Conservation (phyloP, 64 coral and sea anemone species). For the Montipora efflorescens region DNA sequence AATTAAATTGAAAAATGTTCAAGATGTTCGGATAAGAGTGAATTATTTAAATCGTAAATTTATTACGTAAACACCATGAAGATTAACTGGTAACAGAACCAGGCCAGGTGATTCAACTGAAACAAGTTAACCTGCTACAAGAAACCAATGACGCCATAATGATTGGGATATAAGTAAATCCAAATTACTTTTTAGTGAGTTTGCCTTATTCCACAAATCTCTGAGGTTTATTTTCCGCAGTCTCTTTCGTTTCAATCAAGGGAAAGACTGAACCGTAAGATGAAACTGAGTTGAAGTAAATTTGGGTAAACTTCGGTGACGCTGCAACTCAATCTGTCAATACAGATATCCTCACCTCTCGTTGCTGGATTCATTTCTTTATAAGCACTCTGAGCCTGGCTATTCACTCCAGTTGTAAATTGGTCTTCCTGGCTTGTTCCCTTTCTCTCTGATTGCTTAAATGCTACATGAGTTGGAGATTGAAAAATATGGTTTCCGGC, state of each 20-base stretch:
- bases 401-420: not conserved
- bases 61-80: not conserved
- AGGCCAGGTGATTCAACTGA: not conserved
- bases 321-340: conserved; percentile 45
- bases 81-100: not conserved
- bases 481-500: conserved; percentile 23
- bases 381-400: conserved; percentile 3
- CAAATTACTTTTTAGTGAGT: not conserved
- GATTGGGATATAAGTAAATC: not conserved
- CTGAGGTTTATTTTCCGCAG: not conserved
- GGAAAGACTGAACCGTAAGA: not conserved
- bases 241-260: not conserved
- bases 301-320: not conserved
- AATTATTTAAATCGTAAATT: not conserved
- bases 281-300: not conserved
- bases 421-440: conserved; percentile 8
- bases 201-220: not conserved
- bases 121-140: not conserved
- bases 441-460: conserved; percentile 9
- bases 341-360: conserved; percentile 27
- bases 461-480: conserved; percentile 20
- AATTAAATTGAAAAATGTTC: not conserved
- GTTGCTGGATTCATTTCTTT: conserved; percentile 39
- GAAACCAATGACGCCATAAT: conserved; percentile 33
- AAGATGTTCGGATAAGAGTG: not conserved